phyloP scores from a whole-genome alignment of 2,888 invertebrate species.

The Bibio marci region DNA sequence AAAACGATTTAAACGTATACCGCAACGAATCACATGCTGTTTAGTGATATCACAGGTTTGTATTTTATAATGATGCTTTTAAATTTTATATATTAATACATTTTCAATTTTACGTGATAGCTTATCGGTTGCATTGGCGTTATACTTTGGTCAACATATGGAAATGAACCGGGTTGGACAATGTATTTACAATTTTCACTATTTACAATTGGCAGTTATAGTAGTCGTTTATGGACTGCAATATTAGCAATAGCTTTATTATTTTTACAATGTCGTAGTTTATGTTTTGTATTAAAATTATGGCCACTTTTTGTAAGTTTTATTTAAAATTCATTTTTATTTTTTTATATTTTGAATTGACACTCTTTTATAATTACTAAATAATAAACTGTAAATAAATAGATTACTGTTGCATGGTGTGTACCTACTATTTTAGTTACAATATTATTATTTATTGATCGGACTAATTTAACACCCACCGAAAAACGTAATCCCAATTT shows the following conservation, averaged over 20 bases:
- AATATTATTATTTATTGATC: slow-evolving; percentile 41
- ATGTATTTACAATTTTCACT: slow-evolving; percentile 58
- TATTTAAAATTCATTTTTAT: slow-evolving; percentile 12
- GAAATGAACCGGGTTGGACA: slow-evolving; percentile 38
- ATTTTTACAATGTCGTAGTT: slow-evolving; percentile 65
- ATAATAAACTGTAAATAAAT: slow-evolving; percentile 12
- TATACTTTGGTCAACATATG: slow-evolving; percentile 50
- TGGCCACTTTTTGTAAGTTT: slow-evolving; percentile 44
- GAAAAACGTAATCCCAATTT: slow-evolving; percentile 56
- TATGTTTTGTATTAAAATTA: slow-evolving; percentile 62
- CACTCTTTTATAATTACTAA: neutral
- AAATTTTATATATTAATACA: slow-evolving; percentile 1
- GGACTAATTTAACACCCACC: slow-evolving; percentile 30
- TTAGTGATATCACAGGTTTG: slow-evolving; percentile 64
- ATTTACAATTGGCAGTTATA: slow-evolving; percentile 60
- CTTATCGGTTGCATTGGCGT: slow-evolving; percentile 52
- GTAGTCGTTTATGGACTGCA: slow-evolving; percentile 71
- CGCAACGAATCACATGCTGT: slow-evolving; percentile 66
- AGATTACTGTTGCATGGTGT: slow-evolving; percentile 43
- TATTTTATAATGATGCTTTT: neutral
- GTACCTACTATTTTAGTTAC: slow-evolving; percentile 49
- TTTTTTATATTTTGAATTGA: neutral
- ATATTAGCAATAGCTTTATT: slow-evolving; percentile 65
- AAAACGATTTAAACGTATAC: slow-evolving; percentile 58
- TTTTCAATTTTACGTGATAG: slow-evolving; percentile 26